Evolutionary conservation across 2,797 vertebrate genomes (phyloP), one percentile per base, ranked within the genome.

Genomic region (Falco rusticolus): DNA sequence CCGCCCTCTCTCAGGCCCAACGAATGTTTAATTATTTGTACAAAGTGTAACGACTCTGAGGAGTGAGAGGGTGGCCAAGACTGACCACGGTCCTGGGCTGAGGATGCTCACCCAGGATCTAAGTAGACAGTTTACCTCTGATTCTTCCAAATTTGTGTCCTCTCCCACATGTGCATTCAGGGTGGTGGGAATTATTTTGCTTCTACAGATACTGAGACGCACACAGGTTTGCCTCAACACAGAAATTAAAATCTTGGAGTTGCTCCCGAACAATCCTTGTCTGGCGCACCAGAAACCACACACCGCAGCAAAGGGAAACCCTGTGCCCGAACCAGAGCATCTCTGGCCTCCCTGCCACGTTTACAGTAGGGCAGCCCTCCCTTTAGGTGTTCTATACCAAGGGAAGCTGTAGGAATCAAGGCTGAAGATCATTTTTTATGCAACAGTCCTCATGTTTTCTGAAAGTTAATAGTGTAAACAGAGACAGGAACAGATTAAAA

Each of bases 1-100:
- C 54, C 65, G 78, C 65, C 57, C 54, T 61, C 79, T 91, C 57
- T 80, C 79, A 86, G 69, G 66, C 43, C 57, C 54, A 76, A 45
- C 72, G 79, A 78, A 51, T 81, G 16, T 80, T 92, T 83, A 96
- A 90, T 86, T 91, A 78, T 91, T 81, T 88, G 85, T 79, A 69
- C 43, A 26, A 86, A 65, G 37, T 43, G 17, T 22, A 96, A 88
- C 41, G 53, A 54, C 79, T 72, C 61, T 0, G 1, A 68, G 43
- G 45, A 86, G 71, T 81, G 37, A 61, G 54, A 34, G 48, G 25
- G 57, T 0, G 0, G 48, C 56, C 4, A 11, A 85, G 71, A 56
- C 57, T 34, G 48, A 43, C 48, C 53, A 19, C 2, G 71, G 53
- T 43, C 71, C 54, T 26, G 24, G 47, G 33, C 34, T 3, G 12